phyloP scores from a whole-genome alignment of 2,888 invertebrate species.

The Morpho achilles region DNA sequence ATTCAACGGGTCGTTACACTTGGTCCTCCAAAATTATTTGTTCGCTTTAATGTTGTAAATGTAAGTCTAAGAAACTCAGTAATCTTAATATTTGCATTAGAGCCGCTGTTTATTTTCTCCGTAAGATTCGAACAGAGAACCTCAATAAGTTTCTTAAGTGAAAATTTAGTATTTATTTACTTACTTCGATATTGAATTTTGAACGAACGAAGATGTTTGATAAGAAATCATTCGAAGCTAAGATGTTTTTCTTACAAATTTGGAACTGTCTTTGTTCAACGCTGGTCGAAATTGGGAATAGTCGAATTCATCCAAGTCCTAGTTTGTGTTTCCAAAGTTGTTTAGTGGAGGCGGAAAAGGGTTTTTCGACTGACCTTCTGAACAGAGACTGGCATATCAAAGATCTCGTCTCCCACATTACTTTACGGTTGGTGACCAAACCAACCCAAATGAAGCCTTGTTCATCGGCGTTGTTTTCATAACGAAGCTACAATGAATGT shows the following conservation, averaged over 20 bases:
- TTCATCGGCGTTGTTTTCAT: too few species aligned
- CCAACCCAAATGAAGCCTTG: too few species aligned
- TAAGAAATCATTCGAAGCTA: slow-evolving; percentile 1
- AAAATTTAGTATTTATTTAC: slow-evolving; percentile 7
- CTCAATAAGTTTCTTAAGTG: slow-evolving; percentile 5
- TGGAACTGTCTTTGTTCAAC: too few species aligned
- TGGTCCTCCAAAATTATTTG: slow-evolving; percentile 7
- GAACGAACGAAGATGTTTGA: neutral
- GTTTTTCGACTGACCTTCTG: too few species aligned
- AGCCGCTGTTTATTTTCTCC: slow-evolving; percentile 7
- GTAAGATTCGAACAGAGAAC: slow-evolving; percentile 4
- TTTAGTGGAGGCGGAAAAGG: too few species aligned
- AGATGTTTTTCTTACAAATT: slow-evolving; percentile 2
- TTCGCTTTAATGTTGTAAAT: slow-evolving; percentile 10
- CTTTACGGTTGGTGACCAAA: too few species aligned
- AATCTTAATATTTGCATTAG: slow-evolving; percentile 9
- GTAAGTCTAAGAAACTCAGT: slow-evolving; percentile 10
- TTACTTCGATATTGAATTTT: slow-evolving; percentile 1
- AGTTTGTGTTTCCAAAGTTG: too few species aligned
- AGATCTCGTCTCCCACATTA: too few species aligned
- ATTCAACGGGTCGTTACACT: slow-evolving; percentile 9
- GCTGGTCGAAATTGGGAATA: too few species aligned
- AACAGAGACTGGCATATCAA: too few species aligned
- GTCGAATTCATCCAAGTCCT: too few species aligned
- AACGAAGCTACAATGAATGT: too few species aligned